Evolutionary conservation across 1,140 invertebrate species (phyloP), one percentile per base, ranked within the genome.

Genomic region (Dinoponera quadriceps): DNA sequence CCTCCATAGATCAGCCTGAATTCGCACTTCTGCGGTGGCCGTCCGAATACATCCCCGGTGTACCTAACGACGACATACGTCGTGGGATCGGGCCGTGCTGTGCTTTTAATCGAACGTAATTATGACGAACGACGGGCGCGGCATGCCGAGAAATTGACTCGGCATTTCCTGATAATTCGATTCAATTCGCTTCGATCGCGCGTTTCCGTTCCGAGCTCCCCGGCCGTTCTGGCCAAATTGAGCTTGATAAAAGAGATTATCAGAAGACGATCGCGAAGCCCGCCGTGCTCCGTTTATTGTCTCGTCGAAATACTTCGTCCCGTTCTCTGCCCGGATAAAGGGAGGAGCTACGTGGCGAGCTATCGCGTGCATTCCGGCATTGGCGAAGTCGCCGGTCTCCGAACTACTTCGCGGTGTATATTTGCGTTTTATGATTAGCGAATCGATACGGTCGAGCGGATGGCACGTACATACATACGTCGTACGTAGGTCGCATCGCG

Each of bases 1-100:
- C 68, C 83, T 88, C 83, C 83, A 85, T 88, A 87, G 86, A 88
- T 88, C 87, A 80, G 83, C 44, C 74, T 60, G 77, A 89, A 88
- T 88, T 89, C 87, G 88, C 87, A 84, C 81, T 89, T 84, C 57
- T 87, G 81, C 81, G 85, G 27, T 14, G 48, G 29, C 44, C 18
- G n/a, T 33, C 18, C 72, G 85, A 69, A 63, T 80, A 69, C 69
- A 33, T 27, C 48, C 38, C 22, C 44, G 65, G 57, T 73, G 25
- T 33, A 72, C 66, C 72, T 66, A 68, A 72, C 84, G 49, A 57
- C 69, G 48, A 54, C 81, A 57, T 77, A 59, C 27, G 73, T 62
- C 69, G 44, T 16, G 20, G 27, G 29, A 20, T 77, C 66, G 80
- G 18, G 55, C 33, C 51, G 51, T 66, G 78, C 60, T 73, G 60